Percentiles rank a stretch among this genome's conserved stretches.
phyloP scores from a whole-genome alignment of 92 coral and sea anemone species.

The Epizoanthus fatuus region DNA sequence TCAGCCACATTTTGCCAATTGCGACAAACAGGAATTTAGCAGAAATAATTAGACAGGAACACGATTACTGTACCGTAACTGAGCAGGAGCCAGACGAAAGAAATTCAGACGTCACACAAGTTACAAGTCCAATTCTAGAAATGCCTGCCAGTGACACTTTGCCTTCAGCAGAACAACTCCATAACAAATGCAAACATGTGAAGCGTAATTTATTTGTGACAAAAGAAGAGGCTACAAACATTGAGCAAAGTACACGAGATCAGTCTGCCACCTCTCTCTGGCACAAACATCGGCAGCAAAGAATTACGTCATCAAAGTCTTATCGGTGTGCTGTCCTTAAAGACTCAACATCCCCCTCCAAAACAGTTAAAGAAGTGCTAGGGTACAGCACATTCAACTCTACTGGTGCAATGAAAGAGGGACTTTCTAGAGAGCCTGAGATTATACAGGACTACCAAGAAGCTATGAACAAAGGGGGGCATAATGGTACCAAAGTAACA shows the following conservation, averaged over 20 bases:
- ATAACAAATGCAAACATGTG: conserved; percentile 2
- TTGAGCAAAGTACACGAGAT: conserved; percentile 20
- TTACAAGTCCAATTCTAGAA: neutral
- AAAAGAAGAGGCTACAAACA: conserved; percentile 22
- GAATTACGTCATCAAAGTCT: neutral
- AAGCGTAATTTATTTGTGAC: neutral
- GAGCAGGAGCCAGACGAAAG: conserved; percentile 1
- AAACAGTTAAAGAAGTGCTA: too few relatives aligned
- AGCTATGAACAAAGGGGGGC: too few relatives aligned
- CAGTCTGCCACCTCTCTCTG: conserved; percentile 7
- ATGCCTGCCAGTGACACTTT: conserved; percentile 2
- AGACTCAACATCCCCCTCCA: too few relatives aligned
- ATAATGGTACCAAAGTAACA: neutral
- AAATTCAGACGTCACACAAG: conserved; percentile 1
- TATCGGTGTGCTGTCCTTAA: too few relatives aligned
- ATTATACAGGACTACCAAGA: too few relatives aligned
- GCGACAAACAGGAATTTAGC: conserved; percentile 14
- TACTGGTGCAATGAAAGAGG: too few relatives aligned
- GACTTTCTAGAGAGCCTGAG: too few relatives aligned
- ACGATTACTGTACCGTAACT: conserved; percentile 16
- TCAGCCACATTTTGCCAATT: conserved; percentile 30
- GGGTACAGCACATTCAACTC: too few relatives aligned
- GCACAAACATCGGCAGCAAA: neutral
- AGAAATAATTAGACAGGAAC: conserved; percentile 13
- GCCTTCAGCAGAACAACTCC: conserved; percentile 15